Percentiles rank a stretch among this genome's conserved stretches.
phyloP scores from a whole-genome alignment of 2,797 vertebrate species.

The Salmo trutta region DNA sequence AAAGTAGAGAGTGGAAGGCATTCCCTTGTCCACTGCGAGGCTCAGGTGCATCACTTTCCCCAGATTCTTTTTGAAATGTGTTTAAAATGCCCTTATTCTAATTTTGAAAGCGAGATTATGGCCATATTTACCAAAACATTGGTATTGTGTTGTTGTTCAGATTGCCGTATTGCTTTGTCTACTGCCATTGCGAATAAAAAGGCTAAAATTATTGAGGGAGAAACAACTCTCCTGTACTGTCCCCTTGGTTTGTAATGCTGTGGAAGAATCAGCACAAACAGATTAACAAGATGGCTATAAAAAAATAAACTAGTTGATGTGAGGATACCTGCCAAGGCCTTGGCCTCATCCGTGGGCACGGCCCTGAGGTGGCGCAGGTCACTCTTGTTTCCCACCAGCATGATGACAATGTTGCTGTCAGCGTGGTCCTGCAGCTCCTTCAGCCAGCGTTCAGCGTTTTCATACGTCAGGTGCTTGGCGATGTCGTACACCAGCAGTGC shows the following conservation, averaged over 20 bases:
- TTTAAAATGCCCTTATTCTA: background rate
- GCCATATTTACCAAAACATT: background rate
- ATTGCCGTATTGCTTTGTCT: background rate
- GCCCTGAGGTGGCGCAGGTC: slow-evolving; percentile 53
- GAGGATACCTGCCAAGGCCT: slow-evolving; percentile 68
- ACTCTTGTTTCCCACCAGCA: slow-evolving; percentile 89
- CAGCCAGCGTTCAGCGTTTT: slow-evolving; percentile 87
- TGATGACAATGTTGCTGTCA: slow-evolving; percentile 86
- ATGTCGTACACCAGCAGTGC: slow-evolving; percentile 88
- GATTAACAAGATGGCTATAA: background rate
- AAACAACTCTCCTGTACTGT: background rate
- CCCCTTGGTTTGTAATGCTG: background rate
- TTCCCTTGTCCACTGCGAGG: background rate
- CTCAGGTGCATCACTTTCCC: background rate
- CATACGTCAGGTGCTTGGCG: slow-evolving; percentile 88
- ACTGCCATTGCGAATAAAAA: background rate
- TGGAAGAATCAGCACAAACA: background rate
- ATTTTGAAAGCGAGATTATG: background rate
- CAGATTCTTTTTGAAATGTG: background rate
- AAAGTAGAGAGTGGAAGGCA: background rate
- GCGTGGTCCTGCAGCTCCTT: slow-evolving; percentile 89
- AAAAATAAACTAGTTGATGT: background rate
- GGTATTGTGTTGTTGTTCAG: background rate
- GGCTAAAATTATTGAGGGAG: background rate
- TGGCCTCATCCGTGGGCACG: slow-evolving; percentile 83